Evolutionary conservation across 2,797 vertebrate species (phyloP).

Genomic region (Girardinus metallicus): DNA sequence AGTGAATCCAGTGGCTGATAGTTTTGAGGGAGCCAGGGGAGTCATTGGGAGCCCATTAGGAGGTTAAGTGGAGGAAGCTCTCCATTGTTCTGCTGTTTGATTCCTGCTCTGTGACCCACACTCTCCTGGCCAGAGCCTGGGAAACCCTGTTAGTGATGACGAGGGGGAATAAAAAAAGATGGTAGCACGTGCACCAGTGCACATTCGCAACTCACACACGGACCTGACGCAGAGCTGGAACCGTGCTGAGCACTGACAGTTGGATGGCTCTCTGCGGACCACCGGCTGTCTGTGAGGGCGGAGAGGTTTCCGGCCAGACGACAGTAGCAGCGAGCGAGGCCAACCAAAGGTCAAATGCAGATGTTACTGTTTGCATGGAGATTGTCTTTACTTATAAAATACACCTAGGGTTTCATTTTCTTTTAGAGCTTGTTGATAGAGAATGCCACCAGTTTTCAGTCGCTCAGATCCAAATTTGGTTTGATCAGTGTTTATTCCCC

Average conservation of each 20-base stretch:
- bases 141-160: constrained; percentile 81
- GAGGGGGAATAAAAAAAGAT: constrained; percentile 65
- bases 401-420: not conserved
- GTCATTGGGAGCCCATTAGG: constrained; percentile 84
- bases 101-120: constrained; percentile 78
- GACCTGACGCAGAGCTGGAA: constrained; percentile 38
- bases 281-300: constrained; percentile 65
- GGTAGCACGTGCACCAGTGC: constrained; percentile 36
- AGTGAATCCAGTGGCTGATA: constrained; percentile 81
- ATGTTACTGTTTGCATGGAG: constrained; percentile 46
- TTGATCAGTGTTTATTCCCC: constrained; percentile 3
- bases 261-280: constrained; percentile 77
- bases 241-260: constrained; percentile 72
- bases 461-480: not conserved
- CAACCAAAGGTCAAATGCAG: constrained; percentile 58
- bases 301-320: constrained; percentile 74
- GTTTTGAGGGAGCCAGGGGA: constrained; percentile 80
- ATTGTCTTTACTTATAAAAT: not conserved
- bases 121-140: constrained; percentile 75
- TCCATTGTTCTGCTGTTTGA: constrained; percentile 82
- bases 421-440: not conserved
- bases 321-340: constrained; percentile 60
- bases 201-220: constrained; percentile 36
- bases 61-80: constrained; percentile 84
- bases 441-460: not conserved